These are phyloP conservation scores for Parapsyche elsis DNA, from an alignment of 1,140 invertebrate species.

Conservation along the genomic window DNA sequence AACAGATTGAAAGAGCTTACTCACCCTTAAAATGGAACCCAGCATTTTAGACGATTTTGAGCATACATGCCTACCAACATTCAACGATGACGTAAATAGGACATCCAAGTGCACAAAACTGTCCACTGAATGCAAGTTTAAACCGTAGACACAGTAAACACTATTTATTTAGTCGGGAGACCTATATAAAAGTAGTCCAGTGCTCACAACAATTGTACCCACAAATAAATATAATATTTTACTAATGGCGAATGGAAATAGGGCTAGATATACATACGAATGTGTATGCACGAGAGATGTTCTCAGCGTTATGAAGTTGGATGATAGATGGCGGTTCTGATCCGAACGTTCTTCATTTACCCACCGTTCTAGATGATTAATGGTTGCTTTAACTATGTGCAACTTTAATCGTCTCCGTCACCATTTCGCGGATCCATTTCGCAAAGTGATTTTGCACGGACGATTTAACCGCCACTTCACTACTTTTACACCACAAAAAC, in stretches of 20 bases:
- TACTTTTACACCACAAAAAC: too few relatives aligned
- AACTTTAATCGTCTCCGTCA: slow-evolving; percentile 26
- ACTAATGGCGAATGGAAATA: not conserved
- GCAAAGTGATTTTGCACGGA: slow-evolving; percentile 7
- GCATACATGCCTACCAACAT: too few relatives aligned
- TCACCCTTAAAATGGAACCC: too few relatives aligned
- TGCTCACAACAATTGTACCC: not conserved
- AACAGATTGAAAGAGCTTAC: too few relatives aligned
- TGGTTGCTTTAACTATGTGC: slow-evolving; percentile 21
- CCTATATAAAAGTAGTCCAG: not conserved
- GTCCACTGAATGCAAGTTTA: not conserved
- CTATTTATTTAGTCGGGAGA: not conserved
- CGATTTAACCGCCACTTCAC: not conserved
- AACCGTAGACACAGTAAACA: too few relatives aligned
- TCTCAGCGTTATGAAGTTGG: not conserved
- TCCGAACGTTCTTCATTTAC: slow-evolving; percentile 22
- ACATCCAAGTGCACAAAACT: too few relatives aligned
- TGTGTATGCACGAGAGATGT: not conserved
- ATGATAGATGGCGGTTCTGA: slow-evolving; percentile 19
- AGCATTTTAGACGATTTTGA: too few relatives aligned
- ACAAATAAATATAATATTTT: not conserved
- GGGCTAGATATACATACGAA: not conserved
- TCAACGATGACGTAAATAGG: too few relatives aligned
- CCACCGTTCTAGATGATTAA: not conserved
- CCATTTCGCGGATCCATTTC: not conserved